Percentiles rank a stretch among this genome's conserved stretches.
phyloP scores from a whole-genome alignment of 2,797 vertebrate species.

The Oreochromis mossambicus region DNA sequence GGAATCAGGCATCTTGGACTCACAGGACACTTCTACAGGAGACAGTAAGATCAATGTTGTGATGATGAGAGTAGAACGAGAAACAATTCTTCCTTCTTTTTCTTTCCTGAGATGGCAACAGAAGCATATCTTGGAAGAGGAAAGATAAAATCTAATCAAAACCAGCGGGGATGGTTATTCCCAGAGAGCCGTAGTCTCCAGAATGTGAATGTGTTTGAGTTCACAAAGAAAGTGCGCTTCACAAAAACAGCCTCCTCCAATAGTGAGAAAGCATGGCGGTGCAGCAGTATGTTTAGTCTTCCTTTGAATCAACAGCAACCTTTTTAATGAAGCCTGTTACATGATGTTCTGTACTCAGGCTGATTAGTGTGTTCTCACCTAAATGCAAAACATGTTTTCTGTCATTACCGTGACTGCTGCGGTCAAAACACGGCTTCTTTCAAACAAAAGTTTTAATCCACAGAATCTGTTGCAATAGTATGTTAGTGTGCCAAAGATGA shows the following conservation, averaged over 20 bases:
- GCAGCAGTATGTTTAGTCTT: not conserved
- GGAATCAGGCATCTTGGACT: slow-evolving; percentile 96
- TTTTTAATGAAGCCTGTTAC: not conserved
- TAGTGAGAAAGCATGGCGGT: not conserved
- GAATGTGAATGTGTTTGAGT: not conserved
- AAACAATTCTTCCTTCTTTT: not conserved
- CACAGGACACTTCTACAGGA: slow-evolving; percentile 87
- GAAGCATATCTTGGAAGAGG: not conserved
- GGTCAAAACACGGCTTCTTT: not conserved
- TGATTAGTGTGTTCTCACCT: not conserved
- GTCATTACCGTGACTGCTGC: not conserved
- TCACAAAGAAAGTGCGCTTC: not conserved
- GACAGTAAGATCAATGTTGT: slow-evolving; percentile 82
- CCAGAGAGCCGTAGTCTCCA: not conserved
- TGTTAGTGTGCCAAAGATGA: not conserved
- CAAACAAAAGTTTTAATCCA: not conserved
- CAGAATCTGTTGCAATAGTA: not conserved
- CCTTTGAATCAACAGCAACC: not conserved
- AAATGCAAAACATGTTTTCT: not conserved
- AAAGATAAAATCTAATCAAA: not conserved
- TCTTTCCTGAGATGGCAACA: not conserved
- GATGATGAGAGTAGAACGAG: not conserved
- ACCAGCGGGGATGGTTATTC: not conserved
- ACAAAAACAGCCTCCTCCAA: not conserved
- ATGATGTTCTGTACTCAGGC: not conserved